A percentile compares a stretch with the other conserved stretches of the same genome.
Evolutionary conservation across 2,888 invertebrate species (phyloP).

Genomic region (Itoplectis maculator): DNA sequence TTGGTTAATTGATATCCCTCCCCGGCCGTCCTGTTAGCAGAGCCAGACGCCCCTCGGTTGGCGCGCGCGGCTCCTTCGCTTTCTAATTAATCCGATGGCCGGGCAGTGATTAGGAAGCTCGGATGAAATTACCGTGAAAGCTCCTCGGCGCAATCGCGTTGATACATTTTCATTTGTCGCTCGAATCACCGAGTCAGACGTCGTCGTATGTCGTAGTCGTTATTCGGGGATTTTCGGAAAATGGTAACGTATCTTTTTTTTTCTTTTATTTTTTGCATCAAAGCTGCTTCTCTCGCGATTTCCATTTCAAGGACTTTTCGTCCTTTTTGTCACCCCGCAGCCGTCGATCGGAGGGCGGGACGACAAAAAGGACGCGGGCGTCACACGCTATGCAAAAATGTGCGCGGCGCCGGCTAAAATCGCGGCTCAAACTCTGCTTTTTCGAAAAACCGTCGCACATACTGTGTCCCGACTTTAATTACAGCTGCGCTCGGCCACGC

Average conservation of each 20-base stretch:
- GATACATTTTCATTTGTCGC: neutral
- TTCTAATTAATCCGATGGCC: slow-evolving; percentile 62
- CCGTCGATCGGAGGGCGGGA: neutral
- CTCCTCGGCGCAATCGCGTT: slow-evolving; percentile 5
- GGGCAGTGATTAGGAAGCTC: slow-evolving; percentile 52
- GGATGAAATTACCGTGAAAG: slow-evolving; percentile 46
- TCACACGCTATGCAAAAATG: slow-evolving; percentile 60
- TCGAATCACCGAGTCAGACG: slow-evolving; percentile 25
- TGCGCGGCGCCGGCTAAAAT: slow-evolving; percentile 51
- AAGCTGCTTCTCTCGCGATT: slow-evolving; percentile 58
- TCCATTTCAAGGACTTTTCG: slow-evolving; percentile 63
- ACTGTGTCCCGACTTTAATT: slow-evolving; percentile 65
- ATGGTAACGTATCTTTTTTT: slow-evolving; percentile 34
- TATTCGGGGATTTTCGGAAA: slow-evolving; percentile 28
- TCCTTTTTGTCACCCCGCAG: slow-evolving; percentile 43
- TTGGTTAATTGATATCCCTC: slow-evolving; percentile 62
- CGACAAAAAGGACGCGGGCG: slow-evolving; percentile 4
- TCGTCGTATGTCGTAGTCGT: too few species aligned
- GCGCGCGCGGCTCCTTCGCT: slow-evolving; percentile 31
- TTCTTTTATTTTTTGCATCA: slow-evolving; percentile 55
- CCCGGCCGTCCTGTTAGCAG: slow-evolving; percentile 29
- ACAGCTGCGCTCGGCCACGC: slow-evolving; percentile 49
- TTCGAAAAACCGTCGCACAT: slow-evolving; percentile 64
- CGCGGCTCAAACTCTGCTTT: slow-evolving; percentile 64
- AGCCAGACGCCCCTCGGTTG: slow-evolving; percentile 28